Evolutionary conservation across 2,113 vertebrate species (phyloP), one percentile per base, ranked within the genome.

Genomic region (Corydoras maculifer): DNA sequence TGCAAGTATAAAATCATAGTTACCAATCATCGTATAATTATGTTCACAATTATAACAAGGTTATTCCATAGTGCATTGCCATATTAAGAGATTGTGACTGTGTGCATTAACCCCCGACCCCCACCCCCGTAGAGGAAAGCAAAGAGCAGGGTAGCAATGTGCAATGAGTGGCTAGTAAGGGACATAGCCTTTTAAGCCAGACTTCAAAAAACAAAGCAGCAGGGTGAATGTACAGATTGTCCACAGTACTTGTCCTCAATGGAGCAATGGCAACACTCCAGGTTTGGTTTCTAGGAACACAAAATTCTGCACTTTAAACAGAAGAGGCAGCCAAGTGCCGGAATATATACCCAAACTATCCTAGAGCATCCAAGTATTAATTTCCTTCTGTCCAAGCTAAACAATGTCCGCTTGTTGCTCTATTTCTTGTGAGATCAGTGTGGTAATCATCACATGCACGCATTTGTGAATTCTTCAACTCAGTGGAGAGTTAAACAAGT

Each of bases 181-280:
- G 51, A 58, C 70, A 72, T 74, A 64, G 62, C 68, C 54, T 72
- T 69, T 73, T 73, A 59, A 64, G 72, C 65, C 69, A 66, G 60
- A 68, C 54, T 79, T 79, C 66, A 70, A 77, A 77, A 82, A 82
- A 51, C 51, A 71, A 58, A 70, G 59, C 66, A 65, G 69, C 66
- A 32, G 65, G 71, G 49, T 32, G 50, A 14, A 7, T 13, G 54
- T 7, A 57, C 54, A 53, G 65, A 77, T 53, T 61, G 73, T 62
- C 73, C 74, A 79, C 68, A 75, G 25, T 77, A 18, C 65, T 68
- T 58, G 61, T 72, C 43, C 70, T 68, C 58, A 58, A 53, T 50
- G 15, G 51, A 25, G 58, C 53, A 65, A 30, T 32, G 69, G 31
- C 30, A 54, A 43, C 9, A 30, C 66, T 58, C 14, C 49, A 43